phyloP scores from a whole-genome alignment of 2,888 invertebrate genomes.

The Lapara coniferarum region DNA sequence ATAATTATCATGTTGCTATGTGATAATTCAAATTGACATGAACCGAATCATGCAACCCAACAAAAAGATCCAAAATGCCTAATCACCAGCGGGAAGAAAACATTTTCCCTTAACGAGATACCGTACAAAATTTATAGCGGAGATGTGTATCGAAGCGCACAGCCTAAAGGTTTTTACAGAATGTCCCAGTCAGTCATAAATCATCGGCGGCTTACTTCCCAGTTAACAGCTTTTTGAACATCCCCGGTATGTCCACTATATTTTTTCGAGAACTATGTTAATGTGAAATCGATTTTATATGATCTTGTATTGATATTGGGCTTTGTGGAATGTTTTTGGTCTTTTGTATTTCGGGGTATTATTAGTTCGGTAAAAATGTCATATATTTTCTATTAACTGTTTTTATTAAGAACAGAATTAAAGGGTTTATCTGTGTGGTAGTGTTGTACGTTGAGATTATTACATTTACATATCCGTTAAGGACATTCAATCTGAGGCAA shows the following conservation, averaged over 20 bases:
- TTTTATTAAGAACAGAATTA: too few species aligned
- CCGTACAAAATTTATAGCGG: conserved; percentile 18
- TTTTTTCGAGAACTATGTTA: conserved; percentile 23
- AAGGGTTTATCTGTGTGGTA: too few species aligned
- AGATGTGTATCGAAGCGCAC: conserved; percentile 18
- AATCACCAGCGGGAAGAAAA: conserved; percentile 10
- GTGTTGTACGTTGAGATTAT: too few species aligned
- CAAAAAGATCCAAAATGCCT: neutral
- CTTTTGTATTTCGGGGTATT: neutral
- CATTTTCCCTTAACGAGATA: conserved; percentile 20
- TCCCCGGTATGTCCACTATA: conserved; percentile 20
- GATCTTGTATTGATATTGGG: conserved; percentile 1
- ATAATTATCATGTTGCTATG: too few species aligned
- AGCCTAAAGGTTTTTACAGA: conserved; percentile 17
- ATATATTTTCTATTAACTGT: too few species aligned
- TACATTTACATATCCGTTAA: too few species aligned
- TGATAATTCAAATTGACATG: neutral
- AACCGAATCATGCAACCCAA: neutral
- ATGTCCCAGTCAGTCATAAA: conserved; percentile 5
- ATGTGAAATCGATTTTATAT: conserved; percentile 15
- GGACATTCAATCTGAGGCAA: too few species aligned
- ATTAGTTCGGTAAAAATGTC: too few species aligned
- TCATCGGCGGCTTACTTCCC: conserved; percentile 22
- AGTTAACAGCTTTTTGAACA: conserved; percentile 23
- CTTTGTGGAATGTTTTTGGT: neutral